These are phyloP conservation scores for Apodemia duryi DNA, from an alignment of 2,888 invertebrate species.

Conservation along the genomic window DNA sequence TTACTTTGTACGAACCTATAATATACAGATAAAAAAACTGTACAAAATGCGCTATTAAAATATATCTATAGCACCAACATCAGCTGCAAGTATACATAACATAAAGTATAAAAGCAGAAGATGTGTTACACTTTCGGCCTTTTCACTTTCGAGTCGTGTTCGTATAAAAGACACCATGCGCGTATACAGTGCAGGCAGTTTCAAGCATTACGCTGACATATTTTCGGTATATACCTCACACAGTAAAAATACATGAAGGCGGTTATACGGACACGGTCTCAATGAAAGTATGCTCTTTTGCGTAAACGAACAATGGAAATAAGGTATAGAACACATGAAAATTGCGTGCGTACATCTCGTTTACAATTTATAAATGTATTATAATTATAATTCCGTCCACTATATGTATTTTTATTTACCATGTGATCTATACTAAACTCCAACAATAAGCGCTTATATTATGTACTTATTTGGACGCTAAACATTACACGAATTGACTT, in stretches of 20 bases:
- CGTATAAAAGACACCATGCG: neutral
- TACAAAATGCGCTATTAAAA: slow-evolving; percentile 41
- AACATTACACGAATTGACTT: slow-evolving; percentile 70
- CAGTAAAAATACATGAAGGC: neutral
- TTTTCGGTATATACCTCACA: neutral
- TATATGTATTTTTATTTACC: neutral
- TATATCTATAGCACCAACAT: slow-evolving; percentile 70
- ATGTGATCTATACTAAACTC: slow-evolving; percentile 7
- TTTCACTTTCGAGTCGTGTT: neutral
- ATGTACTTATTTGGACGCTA: slow-evolving; percentile 55
- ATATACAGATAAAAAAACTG: slow-evolving; percentile 10
- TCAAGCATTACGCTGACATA: no score
- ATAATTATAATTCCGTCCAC: neutral
- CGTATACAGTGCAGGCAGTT: neutral
- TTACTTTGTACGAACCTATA: slow-evolving; percentile 40
- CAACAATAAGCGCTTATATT: slow-evolving; percentile 27
- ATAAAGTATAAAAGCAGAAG: slow-evolving; percentile 43
- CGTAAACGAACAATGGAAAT: slow-evolving; percentile 7
- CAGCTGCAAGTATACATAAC: slow-evolving; percentile 62
- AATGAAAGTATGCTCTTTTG: neutral
- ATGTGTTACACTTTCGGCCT: slow-evolving; percentile 22
- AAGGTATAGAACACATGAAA: slow-evolving; percentile 9
- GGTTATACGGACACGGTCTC: neutral
- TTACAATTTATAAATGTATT: neutral
- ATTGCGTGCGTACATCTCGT: neutral